Base-by-base conservation (phyloP, 2,888 invertebrate species). In the Napeogenes sylphis region DNA sequence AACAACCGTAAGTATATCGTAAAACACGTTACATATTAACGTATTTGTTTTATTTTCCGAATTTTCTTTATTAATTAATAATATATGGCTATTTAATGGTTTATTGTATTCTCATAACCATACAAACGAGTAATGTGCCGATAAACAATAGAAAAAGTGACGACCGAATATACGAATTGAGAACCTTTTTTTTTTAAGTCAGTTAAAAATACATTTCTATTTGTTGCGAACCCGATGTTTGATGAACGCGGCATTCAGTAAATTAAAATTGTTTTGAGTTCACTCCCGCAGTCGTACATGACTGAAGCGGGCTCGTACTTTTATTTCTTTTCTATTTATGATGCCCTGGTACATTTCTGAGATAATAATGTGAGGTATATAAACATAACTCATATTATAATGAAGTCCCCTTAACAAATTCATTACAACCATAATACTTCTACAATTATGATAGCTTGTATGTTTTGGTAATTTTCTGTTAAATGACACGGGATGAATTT, bases 201-300 rank as follows among this genome's bases (percentile, higher is more conserved):
- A 8, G 45, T 45, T 57, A 62, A 65, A 59, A 65, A 65, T 63
- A 64, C 47, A 57, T 64, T 63, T 65, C 63, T 65, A 68, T 67
- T 65, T 54, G 55, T 65, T 55, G 59, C 60, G 65, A 63, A 61
- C 65, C 35, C 53, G 62, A 56, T 66, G 67, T 69, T 67, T 69
- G 67, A 69, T 62, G 68, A 69, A 63, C 68, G 62, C 62, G 57
- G 64, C 62, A 62, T 69, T 67, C 64, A 60, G 70, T 67, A 69
- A 71, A 72, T 72, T 72, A 71, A 73, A 73, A 72, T 68, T 71
- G 69, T 72, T 70, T 69, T 63, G 64, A 68, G 42, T 64, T 67
- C 33, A 63, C 58, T 56, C 60, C 65, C 63, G 65, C 62, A 60
- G 59, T 62, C 62, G 64, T 60, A 45, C 62, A 64, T 55, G 62